A percentile compares a stretch with the other conserved stretches of the same genome.
Conservation (phyloP, 2,888 invertebrate genomes). For the Penaeus monodon region DNA sequence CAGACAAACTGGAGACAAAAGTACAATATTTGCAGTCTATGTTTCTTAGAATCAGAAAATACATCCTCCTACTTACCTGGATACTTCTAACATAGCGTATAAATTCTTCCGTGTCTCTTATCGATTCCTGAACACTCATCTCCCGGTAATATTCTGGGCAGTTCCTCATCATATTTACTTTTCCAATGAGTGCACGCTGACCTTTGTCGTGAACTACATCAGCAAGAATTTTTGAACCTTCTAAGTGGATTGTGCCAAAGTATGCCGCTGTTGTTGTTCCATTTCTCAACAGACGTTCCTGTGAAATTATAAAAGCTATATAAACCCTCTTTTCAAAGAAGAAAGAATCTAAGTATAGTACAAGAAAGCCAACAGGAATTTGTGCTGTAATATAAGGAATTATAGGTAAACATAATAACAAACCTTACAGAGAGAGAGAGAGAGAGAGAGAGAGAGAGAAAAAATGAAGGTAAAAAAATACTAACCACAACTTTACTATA, state of each 20-base stretch:
- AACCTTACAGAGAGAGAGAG: background rate
- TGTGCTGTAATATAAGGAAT: background rate
- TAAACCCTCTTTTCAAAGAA: background rate
- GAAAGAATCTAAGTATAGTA: too few relatives aligned
- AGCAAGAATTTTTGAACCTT: slow-evolving; percentile 80
- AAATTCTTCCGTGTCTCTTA: slow-evolving; percentile 64
- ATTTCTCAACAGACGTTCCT: slow-evolving; percentile 77
- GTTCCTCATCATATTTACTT: slow-evolving; percentile 64
- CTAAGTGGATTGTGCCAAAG: slow-evolving; percentile 83
- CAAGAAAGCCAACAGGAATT: background rate
- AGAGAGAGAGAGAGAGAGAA: too few relatives aligned
- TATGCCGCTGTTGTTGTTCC: slow-evolving; percentile 93
- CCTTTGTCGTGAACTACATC: slow-evolving; percentile 77
- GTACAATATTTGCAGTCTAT: too few relatives aligned
- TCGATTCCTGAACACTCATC: slow-evolving; percentile 59
- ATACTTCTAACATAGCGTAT: slow-evolving; percentile 60
- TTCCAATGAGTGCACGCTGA: slow-evolving; percentile 82
- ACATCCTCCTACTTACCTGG: slow-evolving; percentile 40
- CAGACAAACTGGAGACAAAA: background rate
- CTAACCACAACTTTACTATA: slow-evolving; percentile 82
- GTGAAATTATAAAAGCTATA: slow-evolving; percentile 8
- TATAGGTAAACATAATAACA: background rate
- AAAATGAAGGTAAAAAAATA: background rate
- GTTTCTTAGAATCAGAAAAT: background rate
- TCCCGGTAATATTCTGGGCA: slow-evolving; percentile 65